Conservation (phyloP, 1,140 invertebrate species). For the Drosophila rhopaloa region DNA sequence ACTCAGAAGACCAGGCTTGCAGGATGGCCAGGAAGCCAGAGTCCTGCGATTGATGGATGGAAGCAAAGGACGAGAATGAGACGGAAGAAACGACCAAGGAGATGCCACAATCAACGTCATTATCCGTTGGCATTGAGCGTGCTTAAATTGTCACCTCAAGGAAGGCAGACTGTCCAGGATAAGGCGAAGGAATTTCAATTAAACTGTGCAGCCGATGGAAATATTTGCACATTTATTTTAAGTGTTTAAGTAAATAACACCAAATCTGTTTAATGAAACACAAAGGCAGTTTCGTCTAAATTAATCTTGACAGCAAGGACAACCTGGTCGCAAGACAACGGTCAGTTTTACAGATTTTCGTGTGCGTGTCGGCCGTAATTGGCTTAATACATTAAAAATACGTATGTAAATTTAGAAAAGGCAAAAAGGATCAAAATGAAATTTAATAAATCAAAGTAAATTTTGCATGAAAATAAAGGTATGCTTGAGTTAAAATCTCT, state of each 20-base stretch:
- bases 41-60: constrained; percentile 72
- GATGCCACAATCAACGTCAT: constrained; percentile 74
- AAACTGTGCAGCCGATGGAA: constrained; percentile 46
- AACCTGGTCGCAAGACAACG: constrained; percentile 33
- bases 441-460: constrained; percentile 62
- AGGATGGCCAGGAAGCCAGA: constrained; percentile 34
- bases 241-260: constrained; percentile 56
- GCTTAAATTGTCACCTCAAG: constrained; percentile 75
- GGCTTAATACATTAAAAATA: constrained; percentile 72
- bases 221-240: constrained; percentile 48
- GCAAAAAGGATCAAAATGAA: constrained; percentile 53
- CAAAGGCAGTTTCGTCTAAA: constrained; percentile 54
- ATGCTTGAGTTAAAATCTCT: constrained; percentile 9
- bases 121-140: constrained; percentile 69
- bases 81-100: constrained; percentile 25
- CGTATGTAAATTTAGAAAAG: constrained; percentile 52
- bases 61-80: constrained; percentile 17
- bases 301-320: constrained; percentile 39
- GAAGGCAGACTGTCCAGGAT: constrained; percentile 22
- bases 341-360: constrained; percentile 31
- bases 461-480: constrained; percentile 24
- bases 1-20: constrained; percentile 20
- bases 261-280: constrained; percentile 68
- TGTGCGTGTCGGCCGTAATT: constrained; percentile 52
- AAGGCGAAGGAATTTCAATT: constrained; percentile 66